phyloP scores from a whole-genome alignment of 2,113 vertebrate species.

The Caranx ignobilis region DNA sequence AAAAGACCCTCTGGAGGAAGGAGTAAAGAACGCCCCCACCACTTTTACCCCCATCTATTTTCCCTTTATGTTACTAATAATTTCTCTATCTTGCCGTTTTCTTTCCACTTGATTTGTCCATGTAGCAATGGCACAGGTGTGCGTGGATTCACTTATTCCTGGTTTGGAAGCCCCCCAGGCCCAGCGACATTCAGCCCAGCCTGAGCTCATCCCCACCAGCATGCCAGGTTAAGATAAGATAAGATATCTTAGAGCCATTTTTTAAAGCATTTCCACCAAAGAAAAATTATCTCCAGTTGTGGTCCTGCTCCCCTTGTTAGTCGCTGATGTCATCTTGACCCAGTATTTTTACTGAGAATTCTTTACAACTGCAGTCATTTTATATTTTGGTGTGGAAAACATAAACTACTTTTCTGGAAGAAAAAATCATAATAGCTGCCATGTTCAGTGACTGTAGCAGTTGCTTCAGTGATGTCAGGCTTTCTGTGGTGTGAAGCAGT shows the following conservation, averaged over 20 bases:
- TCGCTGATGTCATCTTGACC: neutral
- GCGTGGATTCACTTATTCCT: conserved; percentile 92
- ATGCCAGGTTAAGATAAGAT: conserved; percentile 89
- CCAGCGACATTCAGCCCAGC: conserved; percentile 87
- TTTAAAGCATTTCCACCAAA: neutral
- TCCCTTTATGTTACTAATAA: conserved; percentile 16
- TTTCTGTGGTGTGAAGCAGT: neutral
- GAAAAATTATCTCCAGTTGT: neutral
- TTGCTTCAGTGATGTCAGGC: neutral
- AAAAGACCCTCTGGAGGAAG: neutral
- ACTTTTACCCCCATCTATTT: neutral
- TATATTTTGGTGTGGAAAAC: neutral
- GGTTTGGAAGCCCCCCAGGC: conserved; percentile 91
- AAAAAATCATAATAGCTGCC: too few species aligned
- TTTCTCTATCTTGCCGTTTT: conserved; percentile 1
- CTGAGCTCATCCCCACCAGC: conserved; percentile 86
- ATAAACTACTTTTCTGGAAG: neutral
- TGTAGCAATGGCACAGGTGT: conserved; percentile 81
- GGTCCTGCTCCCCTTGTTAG: neutral
- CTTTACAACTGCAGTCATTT: neutral
- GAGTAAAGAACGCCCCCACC: neutral
- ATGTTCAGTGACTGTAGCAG: neutral
- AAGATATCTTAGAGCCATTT: neutral
- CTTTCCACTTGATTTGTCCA: conserved; percentile 33
- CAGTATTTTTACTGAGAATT: neutral